A percentile compares a stretch with the other conserved stretches of the same genome.
phyloP scores from a whole-genome alignment of 1,140 invertebrate species.

The Cydia strobilella region DNA sequence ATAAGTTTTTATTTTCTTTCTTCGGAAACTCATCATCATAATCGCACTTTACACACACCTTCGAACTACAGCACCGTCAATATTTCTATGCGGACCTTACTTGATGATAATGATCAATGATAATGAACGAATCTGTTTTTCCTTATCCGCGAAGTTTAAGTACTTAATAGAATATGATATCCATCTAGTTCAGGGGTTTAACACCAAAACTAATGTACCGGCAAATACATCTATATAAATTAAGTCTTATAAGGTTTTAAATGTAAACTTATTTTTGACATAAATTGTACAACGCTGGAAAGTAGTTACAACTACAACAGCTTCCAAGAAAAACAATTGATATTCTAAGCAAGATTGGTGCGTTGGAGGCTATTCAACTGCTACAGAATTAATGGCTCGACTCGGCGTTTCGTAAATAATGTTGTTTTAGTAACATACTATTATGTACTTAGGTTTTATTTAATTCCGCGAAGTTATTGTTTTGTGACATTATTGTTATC shows the following conservation, averaged over 20 bases:
- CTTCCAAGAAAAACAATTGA: slow-evolving; percentile 65
- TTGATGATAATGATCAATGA: too few species aligned
- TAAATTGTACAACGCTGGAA: slow-evolving; percentile 41
- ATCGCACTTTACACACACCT: too few species aligned
- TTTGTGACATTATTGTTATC: neutral
- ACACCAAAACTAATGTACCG: neutral
- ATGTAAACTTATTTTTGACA: slow-evolving; percentile 34
- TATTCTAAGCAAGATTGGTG: slow-evolving; percentile 68
- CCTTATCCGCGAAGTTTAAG: neutral
- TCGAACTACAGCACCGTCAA: too few species aligned
- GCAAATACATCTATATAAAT: neutral
- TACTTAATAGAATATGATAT: neutral
- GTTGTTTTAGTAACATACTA: neutral
- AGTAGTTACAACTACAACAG: slow-evolving; percentile 35
- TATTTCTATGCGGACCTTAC: too few species aligned
- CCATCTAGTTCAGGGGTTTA: slow-evolving; percentile 8
- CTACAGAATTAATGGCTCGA: slow-evolving; percentile 68
- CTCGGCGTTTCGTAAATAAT: slow-evolving; percentile 38
- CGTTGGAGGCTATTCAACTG: slow-evolving; percentile 65
- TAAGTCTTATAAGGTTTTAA: neutral
- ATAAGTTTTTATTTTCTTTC: too few species aligned
- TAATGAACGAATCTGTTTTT: too few species aligned
- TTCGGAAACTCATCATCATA: too few species aligned
- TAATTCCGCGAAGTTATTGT: neutral
- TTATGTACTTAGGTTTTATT: too few species aligned